Evolutionary conservation across 2,113 vertebrate genomes (phyloP).

Genomic region (Bolborhynchus lineola): DNA sequence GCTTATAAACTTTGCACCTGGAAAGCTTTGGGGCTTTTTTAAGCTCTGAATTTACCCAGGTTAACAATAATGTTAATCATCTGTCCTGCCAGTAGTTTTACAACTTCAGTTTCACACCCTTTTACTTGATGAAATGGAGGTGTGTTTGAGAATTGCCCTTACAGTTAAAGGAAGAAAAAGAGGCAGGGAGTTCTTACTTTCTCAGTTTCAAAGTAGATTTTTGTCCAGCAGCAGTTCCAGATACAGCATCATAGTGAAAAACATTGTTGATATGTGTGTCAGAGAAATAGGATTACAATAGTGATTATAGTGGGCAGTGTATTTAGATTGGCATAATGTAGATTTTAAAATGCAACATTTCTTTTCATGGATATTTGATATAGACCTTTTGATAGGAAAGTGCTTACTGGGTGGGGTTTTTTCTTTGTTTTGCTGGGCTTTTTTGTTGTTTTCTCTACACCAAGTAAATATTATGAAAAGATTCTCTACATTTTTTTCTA

Average conservation of each 20-base stretch:
- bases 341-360: neutral
- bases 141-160: neutral
- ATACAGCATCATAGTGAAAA: neutral
- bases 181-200: neutral
- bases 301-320: neutral
- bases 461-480: neutral
- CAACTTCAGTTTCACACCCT: neutral
- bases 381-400: neutral
- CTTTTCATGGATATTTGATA: neutral
- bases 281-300: neutral
- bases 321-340: neutral
- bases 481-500: constrained; percentile 52
- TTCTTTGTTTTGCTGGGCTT: neutral
- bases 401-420: neutral
- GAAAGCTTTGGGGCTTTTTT: neutral
- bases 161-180: neutral
- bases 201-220: neutral
- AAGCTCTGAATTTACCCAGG: neutral
- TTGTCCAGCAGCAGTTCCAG: neutral
- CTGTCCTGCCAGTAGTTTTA: neutral
- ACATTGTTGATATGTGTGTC: neutral
- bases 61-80: neutral
- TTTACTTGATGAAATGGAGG: neutral
- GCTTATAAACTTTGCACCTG: neutral
- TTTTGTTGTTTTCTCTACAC: neutral